Base-by-base conservation (phyloP, 2,113 vertebrate genomes). In the Cygnus buccinator region DNA sequence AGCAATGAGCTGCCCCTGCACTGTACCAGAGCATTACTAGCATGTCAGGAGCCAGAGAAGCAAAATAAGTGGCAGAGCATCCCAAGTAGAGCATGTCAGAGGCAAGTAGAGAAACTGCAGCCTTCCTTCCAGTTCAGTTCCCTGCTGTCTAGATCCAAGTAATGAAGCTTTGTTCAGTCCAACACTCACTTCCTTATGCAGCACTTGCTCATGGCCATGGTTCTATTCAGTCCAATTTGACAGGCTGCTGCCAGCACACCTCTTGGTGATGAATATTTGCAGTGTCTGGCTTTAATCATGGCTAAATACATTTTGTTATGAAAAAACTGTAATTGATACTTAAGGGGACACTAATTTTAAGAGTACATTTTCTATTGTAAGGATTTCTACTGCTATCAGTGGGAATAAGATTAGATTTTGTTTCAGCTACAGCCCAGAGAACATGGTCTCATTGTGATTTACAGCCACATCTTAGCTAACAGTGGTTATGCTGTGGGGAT, bases 251-350 rank as follows among this genome's bases (percentile, higher is more conserved):
- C 79, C 84, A 91, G 63, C 65, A 87, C 61, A 68, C 68, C 22
- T 29, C 66, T 85, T 55, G 79, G 19, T 91, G 87, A 85, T 41
- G 89, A 93, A 90, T 90, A 91, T 95, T 95, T 91, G 50, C 78
- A 76, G 50, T 73, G 79, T 90, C 41, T 54, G 43, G 37, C 87
- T 88, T 88, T 88, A 84, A 74, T 85, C 20, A 33, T 72, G 57
- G 31, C 72, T 63, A 73, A 94, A 78, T 87, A 75, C 76, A 61
- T 83, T 71, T 68, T 35, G 28, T 80, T 67, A 63, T 20, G 44
- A 61, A 93, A 93, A 28, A 94, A 78, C 81, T 63, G 50, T 35
- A 74, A 63, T 2, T 78, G 41, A 65, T 93, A 74, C 37, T 77
- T 90, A 84, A 73, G 88, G 23, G 17, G 20, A 67, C n/a, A 17